A percentile compares a stretch with the other conserved stretches of the same genome.
phyloP scores from a whole-genome alignment of 2,113 vertebrate species.

The Alaudala cheleensis region DNA sequence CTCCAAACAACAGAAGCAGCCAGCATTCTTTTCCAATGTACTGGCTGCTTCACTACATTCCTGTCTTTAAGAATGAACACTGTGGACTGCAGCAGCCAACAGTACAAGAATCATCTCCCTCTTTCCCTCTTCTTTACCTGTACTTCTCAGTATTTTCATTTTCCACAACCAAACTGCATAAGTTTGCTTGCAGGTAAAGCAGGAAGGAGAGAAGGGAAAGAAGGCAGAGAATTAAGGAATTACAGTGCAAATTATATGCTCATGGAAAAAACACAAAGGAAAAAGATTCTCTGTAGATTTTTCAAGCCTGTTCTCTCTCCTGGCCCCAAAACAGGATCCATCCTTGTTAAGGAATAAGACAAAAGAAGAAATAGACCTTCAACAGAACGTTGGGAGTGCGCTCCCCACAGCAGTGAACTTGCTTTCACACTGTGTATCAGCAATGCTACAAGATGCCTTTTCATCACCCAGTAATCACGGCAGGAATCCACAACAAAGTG shows the following conservation, averaged over 20 bases:
- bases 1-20: not conserved
- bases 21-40: not conserved
- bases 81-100: not conserved
- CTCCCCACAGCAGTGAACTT: not conserved
- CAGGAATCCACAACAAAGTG: not conserved
- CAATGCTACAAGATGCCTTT: not conserved
- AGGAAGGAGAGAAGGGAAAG: not conserved
- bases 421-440: not conserved
- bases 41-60: not conserved
- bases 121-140: not conserved
- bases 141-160: not conserved
- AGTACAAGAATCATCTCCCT: not conserved
- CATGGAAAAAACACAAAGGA: not conserved
- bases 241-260: not conserved
- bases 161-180: not conserved
- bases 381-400: accelerated
- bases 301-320: not conserved
- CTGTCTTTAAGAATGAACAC: not conserved
- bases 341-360: not conserved
- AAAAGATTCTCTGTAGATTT: not conserved
- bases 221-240: not conserved
- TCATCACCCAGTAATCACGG: not conserved
- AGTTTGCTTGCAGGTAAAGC: not conserved
- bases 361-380: not conserved
- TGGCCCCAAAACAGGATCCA: not conserved